Base-by-base conservation (phyloP, 1,140 invertebrate species). In the Tetragonula clypearis region DNA sequence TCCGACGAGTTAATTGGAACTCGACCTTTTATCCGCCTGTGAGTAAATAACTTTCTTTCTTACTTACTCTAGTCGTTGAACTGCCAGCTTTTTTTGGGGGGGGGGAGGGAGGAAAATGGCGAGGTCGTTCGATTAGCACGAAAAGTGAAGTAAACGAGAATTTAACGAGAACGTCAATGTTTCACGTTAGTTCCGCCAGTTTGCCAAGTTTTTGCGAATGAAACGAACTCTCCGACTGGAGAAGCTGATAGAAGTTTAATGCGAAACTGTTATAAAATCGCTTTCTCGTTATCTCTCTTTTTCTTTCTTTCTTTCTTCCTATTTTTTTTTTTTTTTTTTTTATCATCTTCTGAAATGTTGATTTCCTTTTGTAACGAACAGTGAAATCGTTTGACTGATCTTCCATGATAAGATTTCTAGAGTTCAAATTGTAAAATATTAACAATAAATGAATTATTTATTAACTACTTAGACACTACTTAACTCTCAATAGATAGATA, bases 1-100 rank as follows among this genome's bases (percentile, higher is more conserved):
- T 66, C 4, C 5, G n/a, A 49, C 0, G 76, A 65, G 41, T 65
- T 78, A 65, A 78, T 78, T 78, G 66, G 66, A 78, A 78, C 41
- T 26, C 41, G 41, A 53, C 76, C 56, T 76, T 76, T 60, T 76
- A 76, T 76, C 74, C 41, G 21, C 14, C 26, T 2, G 19, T 12
- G 15, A 35, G 12, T 41, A n/a, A 76, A 30, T 76, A 60, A 76
- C 74, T 58, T 26, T 30, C 23, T 35, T 21, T 55, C 23, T 49
- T 49, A 23, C n/a, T 49, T 19, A 12, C 9, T 5, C 35, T n/a
- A 49, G 23, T 68, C 5, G 15, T 55, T n/a, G 60, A 14, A 2
- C n/a, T 11, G 11, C 15, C 9, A 5, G 14, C 21, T 73, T 73
- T 73, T 73, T 73, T 49, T 8, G 0, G 0, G 41, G 41, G 4